Evolutionary conservation across 2,113 vertebrate species (phyloP), one percentile per base, ranked within the genome.

Genomic region (Strigops habroptila): DNA sequence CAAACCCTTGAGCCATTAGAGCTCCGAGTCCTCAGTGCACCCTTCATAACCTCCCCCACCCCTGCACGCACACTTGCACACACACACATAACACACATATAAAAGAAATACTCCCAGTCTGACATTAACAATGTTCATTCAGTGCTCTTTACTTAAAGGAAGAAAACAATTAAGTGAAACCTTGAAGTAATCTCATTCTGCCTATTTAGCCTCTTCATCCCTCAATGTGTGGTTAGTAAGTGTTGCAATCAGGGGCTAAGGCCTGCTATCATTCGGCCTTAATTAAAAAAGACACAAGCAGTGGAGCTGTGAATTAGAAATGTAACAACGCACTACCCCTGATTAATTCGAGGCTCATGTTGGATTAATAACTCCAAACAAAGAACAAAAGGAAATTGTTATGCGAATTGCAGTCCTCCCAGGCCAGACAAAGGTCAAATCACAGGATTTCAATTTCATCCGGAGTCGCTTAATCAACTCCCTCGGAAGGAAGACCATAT

Each of bases 281-380:
- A 99, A 99, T 99, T 99, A 98, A 98, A 98, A 98, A 98, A 98
- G 99, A 99, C 98, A 96, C 98, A 98, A 98, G 98, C 98, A 98
- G 98, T 95, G 44, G 98, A 98, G 98, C 97, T 97, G 98, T 98
- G 99, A 99, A 99, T 99, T 98, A 99, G 98, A 98, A 98, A 98
- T 98, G 98, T 98, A 99, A 98, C 98, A 97, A 97, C 96, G 95
- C 97, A 97, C 97, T 97, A 97, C 97, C 97, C 97, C 98, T 98
- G 98, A 98, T 98, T 98, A 98, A 98, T 98, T 98, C 97, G 96
- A 98, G 97, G 98, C 98, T 98, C 98, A 98, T 98, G 98, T 98
- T 98, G 98, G 98, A 98, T 98, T 98, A 98, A 98, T 98, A 98
- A 98, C 98, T 98, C 97, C 97, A 98, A 98, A 98, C 98, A 98